phyloP scores from a whole-genome alignment of 2,113 vertebrate species.

The Corydoras sp. region DNA sequence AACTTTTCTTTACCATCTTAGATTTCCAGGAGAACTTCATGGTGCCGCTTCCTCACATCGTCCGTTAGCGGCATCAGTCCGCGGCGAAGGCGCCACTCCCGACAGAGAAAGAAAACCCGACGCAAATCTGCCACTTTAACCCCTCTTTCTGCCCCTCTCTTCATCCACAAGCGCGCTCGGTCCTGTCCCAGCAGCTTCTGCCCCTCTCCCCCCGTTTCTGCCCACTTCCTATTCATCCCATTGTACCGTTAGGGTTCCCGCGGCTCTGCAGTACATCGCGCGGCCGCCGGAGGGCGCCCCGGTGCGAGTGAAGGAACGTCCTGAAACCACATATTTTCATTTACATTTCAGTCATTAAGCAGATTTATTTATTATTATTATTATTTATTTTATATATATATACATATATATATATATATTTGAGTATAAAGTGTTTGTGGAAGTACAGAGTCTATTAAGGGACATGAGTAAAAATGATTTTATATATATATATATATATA shows the following conservation, averaged over 20 bases:
- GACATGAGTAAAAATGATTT: neutral
- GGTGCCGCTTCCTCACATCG: slow-evolving; percentile 71
- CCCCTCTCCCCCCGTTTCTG: slow-evolving; percentile 17
- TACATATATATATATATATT: neutral
- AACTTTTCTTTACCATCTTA: slow-evolving; percentile 79
- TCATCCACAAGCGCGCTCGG: slow-evolving; percentile 23
- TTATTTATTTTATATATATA: neutral
- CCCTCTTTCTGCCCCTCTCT: neutral
- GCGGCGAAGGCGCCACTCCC: slow-evolving; percentile 37
- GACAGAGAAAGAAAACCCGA: slow-evolving; percentile 13
- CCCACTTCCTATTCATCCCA: slow-evolving; percentile 23
- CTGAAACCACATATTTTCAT: neutral
- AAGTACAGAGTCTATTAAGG: neutral
- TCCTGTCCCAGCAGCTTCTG: slow-evolving; percentile 27
- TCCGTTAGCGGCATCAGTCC: slow-evolving; percentile 66
- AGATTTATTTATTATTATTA: too few species aligned
- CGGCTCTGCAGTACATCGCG: neutral
- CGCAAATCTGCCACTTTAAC: slow-evolving; percentile 19
- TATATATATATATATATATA: slow-evolving; percentile 1
- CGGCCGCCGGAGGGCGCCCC: slow-evolving; percentile 15
- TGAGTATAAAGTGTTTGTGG: neutral
- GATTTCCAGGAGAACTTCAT: slow-evolving; percentile 92
- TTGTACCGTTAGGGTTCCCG: slow-evolving; percentile 12
- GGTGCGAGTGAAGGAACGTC: neutral
- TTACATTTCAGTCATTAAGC: too few species aligned